A percentile compares a stretch with the other conserved stretches of the same genome.
Conservation (phyloP, 2,797 vertebrate genomes). For the Lycodopsis pacificus region DNA sequence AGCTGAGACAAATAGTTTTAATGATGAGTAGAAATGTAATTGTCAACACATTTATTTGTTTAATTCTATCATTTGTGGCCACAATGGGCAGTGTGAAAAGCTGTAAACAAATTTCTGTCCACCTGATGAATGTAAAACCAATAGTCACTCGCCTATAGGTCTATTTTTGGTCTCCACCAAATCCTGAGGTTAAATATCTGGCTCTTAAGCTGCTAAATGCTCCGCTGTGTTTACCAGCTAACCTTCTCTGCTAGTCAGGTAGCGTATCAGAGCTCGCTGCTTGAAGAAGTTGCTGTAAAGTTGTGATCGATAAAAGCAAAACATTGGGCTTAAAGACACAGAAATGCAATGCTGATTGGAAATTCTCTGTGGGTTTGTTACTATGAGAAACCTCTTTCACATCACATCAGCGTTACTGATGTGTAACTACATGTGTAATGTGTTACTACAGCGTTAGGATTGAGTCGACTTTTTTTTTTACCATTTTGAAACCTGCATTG, state of each 20-base stretch:
- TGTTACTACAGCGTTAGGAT: background rate
- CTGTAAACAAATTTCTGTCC: background rate
- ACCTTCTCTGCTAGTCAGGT: background rate
- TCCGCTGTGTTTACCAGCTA: background rate
- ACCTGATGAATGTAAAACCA: background rate
- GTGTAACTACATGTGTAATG: no score
- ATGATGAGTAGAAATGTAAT: background rate
- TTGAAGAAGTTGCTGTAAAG: background rate
- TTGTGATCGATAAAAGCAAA: background rate
- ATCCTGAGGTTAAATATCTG: constrained; percentile 1
- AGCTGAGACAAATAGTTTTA: background rate
- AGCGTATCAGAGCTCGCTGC: background rate
- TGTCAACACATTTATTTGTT: background rate
- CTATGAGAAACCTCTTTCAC: no score
- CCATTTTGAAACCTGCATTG: background rate
- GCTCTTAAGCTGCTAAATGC: background rate
- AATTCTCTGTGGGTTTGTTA: background rate
- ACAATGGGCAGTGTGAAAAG: background rate
- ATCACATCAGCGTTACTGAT: background rate
- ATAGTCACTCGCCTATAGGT: background rate
- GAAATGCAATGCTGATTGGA: no score
- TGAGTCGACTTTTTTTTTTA: no score
- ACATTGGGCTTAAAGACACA: background rate
- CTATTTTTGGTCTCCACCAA: constrained; percentile 1
- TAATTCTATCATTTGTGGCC: background rate